A percentile compares a stretch with the other conserved stretches of the same genome.
phyloP scores from a whole-genome alignment of 2,888 invertebrate species.

The Tetramorium bicarinatum region DNA sequence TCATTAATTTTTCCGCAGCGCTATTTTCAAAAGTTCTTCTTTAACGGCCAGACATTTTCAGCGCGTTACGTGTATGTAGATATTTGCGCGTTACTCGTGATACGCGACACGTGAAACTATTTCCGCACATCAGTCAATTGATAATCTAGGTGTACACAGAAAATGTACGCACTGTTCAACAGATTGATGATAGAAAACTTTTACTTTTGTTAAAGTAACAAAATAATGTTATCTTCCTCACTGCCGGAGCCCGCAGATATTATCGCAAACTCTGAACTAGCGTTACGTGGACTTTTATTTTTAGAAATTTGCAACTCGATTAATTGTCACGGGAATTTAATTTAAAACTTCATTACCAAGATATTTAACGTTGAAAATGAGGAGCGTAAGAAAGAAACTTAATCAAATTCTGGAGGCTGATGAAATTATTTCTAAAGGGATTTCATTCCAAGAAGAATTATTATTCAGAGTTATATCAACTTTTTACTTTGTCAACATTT shows the following conservation, averaged over 20 bases:
- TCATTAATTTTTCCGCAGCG: constrained; percentile 22
- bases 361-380: constrained; percentile 12
- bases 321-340: constrained; percentile 23
- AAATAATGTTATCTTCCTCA: neutral
- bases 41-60: neutral
- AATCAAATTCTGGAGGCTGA: neutral
- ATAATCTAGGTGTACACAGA: neutral
- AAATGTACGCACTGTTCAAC: neutral
- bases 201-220: neutral
- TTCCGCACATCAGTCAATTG: neutral
- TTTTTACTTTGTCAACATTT: neutral
- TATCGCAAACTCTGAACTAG: constrained; percentile 5
- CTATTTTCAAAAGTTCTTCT: constrained; percentile 33
- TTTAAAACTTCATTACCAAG: neutral
- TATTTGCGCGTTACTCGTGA: neutral
- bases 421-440: neutral
- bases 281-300: neutral
- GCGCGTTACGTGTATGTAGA: neutral
- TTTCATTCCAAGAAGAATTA: neutral
- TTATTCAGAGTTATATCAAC: neutral
- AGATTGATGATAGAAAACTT: neutral
- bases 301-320: neutral
- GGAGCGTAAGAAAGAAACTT: neutral
- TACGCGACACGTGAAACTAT: neutral
- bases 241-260: neutral